Percentiles rank a stretch among this genome's conserved stretches.
phyloP scores from a whole-genome alignment of 2,113 vertebrate species.

The Apeltes quadracus region DNA sequence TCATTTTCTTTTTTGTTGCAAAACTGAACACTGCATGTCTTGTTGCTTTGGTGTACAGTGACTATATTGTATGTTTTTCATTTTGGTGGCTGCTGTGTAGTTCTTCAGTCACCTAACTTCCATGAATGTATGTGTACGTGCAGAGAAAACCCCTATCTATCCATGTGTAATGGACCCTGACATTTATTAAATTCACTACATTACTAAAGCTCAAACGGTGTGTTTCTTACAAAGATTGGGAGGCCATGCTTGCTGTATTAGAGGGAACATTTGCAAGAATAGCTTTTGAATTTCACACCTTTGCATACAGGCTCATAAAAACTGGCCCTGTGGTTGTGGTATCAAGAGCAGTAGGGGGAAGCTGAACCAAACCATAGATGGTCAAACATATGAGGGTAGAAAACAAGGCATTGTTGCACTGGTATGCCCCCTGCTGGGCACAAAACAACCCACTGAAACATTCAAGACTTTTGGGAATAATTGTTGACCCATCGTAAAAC shows the following conservation, averaged over 20 bases:
- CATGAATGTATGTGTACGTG: conserved; percentile 66
- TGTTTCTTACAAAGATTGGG: not conserved
- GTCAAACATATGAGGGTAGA: conserved; percentile 52
- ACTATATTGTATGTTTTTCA: conserved; percentile 56
- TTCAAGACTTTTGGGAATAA: conserved; percentile 18
- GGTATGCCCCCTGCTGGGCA: conserved; percentile 68
- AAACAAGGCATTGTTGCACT: conserved; percentile 32
- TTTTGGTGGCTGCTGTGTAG: conserved; percentile 57
- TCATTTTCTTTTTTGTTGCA: conserved; percentile 5
- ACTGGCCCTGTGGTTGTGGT: conserved; percentile 30
- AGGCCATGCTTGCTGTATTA: not conserved
- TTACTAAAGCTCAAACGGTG: conserved; percentile 51
- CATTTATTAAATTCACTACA: conserved; percentile 77
- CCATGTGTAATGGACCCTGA: conserved; percentile 54
- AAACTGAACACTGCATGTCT: conserved; percentile 68
- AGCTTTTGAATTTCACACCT: not conserved
- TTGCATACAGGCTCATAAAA: not conserved
- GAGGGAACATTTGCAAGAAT: not conserved
- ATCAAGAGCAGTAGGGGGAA: conserved; percentile 36
- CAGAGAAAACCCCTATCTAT: conserved; percentile 56
- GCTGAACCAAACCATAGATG: conserved; percentile 65
- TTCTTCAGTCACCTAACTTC: conserved; percentile 42
- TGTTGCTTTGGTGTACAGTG: conserved; percentile 60
- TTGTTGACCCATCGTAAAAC: not conserved
- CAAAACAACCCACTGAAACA: not conserved